Base-by-base conservation (phyloP, 2,113 vertebrate species). In the Oreochromis aureus region DNA sequence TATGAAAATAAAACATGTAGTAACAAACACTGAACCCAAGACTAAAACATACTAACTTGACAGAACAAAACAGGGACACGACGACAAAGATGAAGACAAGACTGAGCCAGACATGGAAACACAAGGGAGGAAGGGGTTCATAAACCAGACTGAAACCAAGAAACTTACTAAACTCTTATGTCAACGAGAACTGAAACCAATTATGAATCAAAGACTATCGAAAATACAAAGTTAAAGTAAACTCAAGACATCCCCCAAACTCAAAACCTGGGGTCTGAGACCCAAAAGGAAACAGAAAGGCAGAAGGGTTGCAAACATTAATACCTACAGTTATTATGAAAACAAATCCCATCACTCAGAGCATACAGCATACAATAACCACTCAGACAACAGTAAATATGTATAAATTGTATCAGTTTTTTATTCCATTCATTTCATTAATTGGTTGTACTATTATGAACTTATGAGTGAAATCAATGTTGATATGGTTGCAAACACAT, bases 21-120 rank as follows among this genome's bases (percentile, higher is more conserved):
- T 36, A 36, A 63, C 32, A 63, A n/a, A 63, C 32, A 2, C 59
- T 36, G 6, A 12, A 39, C 36, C 8, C 8, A 39, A 10, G 32
- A 36, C 59, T 63, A 12, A 36, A 66, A n/a, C 32, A 66, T 66
- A n/a, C 6, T 66, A 66, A 66, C 0, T 36, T 66, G 32, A 36
- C 18, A 36, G 1, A 36, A 66, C 11, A 56, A 27, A 15, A 5
- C 6, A 36, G 61, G 18, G 10, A 66, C 18, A 36, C 18, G 0
- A 36, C 1, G n/a, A 7, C 10, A 13, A 66, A 39, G 6, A n/a
- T 18, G 0, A 63, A 7, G 18, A 66, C 61, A n/a, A 12, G 32
- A 36, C 32, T 66, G 10, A 66, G 61, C 61, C 61, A 66, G 32
- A 66, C 32, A 36, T n/a, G 32, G 59, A 63, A 36, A 63, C 59